These are phyloP conservation scores for Orthosia incerta DNA, from an alignment of 2,888 invertebrate genomes.

Conservation along the genomic window DNA sequence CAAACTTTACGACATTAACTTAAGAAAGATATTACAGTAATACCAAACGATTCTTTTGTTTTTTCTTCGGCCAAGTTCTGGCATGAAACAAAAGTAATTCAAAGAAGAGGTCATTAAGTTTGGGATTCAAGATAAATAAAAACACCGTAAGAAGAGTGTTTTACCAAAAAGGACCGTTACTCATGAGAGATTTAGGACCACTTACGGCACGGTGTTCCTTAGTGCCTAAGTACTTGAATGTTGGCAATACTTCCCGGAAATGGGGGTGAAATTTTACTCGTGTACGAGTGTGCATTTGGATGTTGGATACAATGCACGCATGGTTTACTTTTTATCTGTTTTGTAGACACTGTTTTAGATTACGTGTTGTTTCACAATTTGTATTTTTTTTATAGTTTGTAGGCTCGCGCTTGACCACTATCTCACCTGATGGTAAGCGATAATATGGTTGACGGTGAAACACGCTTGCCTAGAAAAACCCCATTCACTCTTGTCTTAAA, in stretches of 20 bases:
- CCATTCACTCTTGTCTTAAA: too few species aligned
- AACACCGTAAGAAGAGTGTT: conserved; percentile 25
- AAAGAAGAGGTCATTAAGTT: conserved; percentile 38
- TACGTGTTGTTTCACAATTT: neutral
- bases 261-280: neutral
- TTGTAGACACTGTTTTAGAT: neutral
- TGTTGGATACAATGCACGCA: neutral
- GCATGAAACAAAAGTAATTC: conserved; percentile 55
- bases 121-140: conserved; percentile 44
- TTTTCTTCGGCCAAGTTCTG: conserved; percentile 27
- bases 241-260: conserved; percentile 29
- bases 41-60: conserved; percentile 39
- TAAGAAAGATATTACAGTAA: conserved; percentile 35
- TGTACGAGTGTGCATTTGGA: neutral
- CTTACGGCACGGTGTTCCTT: conserved; percentile 25
- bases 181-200: conserved; percentile 30
- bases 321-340: neutral
- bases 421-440: too few species aligned
- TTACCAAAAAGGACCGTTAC: conserved; percentile 17
- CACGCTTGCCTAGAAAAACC: too few species aligned
- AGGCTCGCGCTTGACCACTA: too few species aligned
- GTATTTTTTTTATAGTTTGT: too few species aligned
- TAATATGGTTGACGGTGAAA: too few species aligned
- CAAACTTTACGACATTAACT: conserved; percentile 30
- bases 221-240: conserved; percentile 28